Conservation (phyloP, 2,797 vertebrate genomes). For the Sebastiscus albofasciatus region DNA sequence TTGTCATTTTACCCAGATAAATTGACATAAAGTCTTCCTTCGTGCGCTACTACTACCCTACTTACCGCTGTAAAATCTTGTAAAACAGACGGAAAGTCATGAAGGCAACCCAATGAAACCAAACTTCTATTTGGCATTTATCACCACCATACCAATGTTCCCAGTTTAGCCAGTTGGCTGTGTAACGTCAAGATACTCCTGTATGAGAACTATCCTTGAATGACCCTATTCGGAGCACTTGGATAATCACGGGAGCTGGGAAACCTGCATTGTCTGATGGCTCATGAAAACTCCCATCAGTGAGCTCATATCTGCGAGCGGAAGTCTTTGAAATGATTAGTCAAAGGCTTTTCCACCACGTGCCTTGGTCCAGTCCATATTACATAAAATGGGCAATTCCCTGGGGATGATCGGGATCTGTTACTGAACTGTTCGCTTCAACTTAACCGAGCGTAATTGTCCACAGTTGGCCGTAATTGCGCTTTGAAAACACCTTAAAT, state of each 20-base stretch:
- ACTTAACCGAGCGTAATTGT: slow-evolving; percentile 21
- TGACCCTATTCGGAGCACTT: slow-evolving; percentile 44
- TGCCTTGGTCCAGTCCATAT: slow-evolving; percentile 39
- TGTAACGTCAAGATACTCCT: slow-evolving; percentile 12
- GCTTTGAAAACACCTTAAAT: slow-evolving; percentile 62
- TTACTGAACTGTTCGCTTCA: slow-evolving; percentile 40
- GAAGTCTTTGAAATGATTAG: slow-evolving; percentile 60
- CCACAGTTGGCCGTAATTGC: slow-evolving; percentile 33
- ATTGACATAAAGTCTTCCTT: not conserved
- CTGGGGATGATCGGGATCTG: slow-evolving; percentile 72
- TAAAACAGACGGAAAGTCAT: slow-evolving; percentile 17
- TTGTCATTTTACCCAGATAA: not conserved
- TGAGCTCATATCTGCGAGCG: slow-evolving; percentile 28
- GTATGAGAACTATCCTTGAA: slow-evolving; percentile 39
- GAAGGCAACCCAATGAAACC: slow-evolving; percentile 11
- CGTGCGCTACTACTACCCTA: not conserved
- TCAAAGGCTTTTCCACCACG: slow-evolving; percentile 55
- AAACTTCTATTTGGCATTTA: slow-evolving; percentile 36
- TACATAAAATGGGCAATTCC: slow-evolving; percentile 71
- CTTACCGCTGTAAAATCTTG: not conserved
- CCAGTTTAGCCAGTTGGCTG: slow-evolving; percentile 26
- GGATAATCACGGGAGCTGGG: slow-evolving; percentile 40
- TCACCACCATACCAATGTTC: slow-evolving; percentile 23
- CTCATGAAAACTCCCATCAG: slow-evolving; percentile 43
- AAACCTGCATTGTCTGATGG: slow-evolving; percentile 36